These are phyloP conservation scores for Actinemys pallida DNA, from an alignment of 2,113 vertebrate genomes.

Conservation along the genomic window DNA sequence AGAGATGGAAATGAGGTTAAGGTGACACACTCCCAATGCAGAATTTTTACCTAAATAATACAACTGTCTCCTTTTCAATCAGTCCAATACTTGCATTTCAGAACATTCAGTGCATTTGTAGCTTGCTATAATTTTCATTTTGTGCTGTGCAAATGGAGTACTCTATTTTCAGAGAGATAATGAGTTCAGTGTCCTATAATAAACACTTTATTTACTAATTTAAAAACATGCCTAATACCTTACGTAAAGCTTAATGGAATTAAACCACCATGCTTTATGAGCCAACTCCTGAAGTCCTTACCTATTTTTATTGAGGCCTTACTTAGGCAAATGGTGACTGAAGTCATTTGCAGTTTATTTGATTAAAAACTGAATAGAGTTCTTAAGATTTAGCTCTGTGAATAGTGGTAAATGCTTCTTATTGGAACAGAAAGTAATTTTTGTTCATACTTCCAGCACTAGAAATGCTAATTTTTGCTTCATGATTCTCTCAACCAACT, in stretches of 20 bases:
- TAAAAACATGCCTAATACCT: conserved; percentile 16
- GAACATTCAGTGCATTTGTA: neutral
- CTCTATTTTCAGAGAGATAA: conserved; percentile 33
- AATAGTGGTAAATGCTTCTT: conserved; percentile 11
- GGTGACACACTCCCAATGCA: neutral
- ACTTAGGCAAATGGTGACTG: neutral
- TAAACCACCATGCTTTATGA: neutral
- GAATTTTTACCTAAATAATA: conserved; percentile 4
- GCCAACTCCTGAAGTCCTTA: conserved; percentile 9
- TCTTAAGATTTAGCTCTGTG: neutral
- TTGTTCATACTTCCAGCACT: conserved; percentile 14
- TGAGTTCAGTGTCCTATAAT: conserved; percentile 17
- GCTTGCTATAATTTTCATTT: conserved; percentile 35
- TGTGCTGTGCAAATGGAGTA: neutral
- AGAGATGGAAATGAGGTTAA: conserved; percentile 8
- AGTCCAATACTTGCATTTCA: conserved; percentile 11
- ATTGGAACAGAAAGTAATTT: neutral
- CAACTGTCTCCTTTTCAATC: neutral
- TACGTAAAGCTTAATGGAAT: conserved; percentile 26
- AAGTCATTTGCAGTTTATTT: neutral
- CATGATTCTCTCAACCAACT: conserved; percentile 12
- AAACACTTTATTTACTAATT: conserved; percentile 29
- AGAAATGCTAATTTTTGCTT: conserved; percentile 31
- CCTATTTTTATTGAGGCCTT: neutral
- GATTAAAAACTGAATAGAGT: neutral